These are phyloP conservation scores for Rynchops niger DNA, from an alignment of 2,113 vertebrate species.

Conservation along the genomic window DNA sequence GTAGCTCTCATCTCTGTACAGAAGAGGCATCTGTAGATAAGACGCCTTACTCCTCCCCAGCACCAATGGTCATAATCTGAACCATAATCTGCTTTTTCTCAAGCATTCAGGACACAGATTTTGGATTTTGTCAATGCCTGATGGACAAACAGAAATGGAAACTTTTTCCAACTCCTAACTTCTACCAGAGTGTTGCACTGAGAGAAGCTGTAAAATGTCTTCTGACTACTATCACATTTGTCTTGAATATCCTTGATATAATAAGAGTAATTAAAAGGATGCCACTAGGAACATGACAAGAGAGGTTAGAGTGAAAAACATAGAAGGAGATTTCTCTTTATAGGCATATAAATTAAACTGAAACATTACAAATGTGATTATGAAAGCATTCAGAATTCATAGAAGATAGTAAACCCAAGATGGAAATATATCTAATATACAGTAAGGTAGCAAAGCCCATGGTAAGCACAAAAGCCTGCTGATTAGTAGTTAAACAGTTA, in stretches of 20 bases:
- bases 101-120: neutral
- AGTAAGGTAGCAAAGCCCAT: neutral
- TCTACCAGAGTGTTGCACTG: neutral
- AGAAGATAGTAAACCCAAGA: neutral
- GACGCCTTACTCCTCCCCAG: neutral
- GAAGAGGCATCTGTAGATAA: too few species aligned
- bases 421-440: neutral
- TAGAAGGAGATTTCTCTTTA: neutral
- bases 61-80: neutral
- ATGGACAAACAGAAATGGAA: neutral
- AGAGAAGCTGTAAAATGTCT: neutral
- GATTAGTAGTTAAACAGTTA: neutral
- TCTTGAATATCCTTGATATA: neutral
- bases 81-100: neutral
- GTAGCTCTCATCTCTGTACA: neutral
- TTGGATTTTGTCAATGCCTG: neutral
- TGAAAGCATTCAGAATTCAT: neutral
- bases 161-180: neutral
- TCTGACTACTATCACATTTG: neutral
- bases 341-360: neutral
- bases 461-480: neutral
- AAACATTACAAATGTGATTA: neutral
- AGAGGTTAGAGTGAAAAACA: neutral
- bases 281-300: accelerated
- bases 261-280: neutral